Percentiles rank a stretch among this genome's conserved stretches.
These are phyloP conservation scores for Periplaneta americana DNA, from an alignment of 1,140 invertebrate genomes.

Conservation along the genomic window DNA sequence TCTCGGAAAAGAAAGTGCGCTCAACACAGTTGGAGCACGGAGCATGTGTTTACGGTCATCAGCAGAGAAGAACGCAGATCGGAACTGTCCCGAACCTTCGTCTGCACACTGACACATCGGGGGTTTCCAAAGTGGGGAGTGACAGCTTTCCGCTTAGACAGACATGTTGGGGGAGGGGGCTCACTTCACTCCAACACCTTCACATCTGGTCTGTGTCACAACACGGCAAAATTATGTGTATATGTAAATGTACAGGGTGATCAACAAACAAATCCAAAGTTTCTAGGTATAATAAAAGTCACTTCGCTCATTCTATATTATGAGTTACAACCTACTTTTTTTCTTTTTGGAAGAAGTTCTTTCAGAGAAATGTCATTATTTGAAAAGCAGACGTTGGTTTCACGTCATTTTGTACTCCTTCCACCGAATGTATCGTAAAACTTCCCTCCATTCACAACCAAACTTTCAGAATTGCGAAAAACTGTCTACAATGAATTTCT, in stretches of 20 bases:
- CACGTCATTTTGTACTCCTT: too few relatives aligned
- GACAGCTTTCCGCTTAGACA: not conserved
- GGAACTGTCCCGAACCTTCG: not conserved
- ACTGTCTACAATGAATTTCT: too few relatives aligned
- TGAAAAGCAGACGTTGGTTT: too few relatives aligned
- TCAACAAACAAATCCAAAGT: not conserved
- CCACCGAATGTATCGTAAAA: too few relatives aligned
- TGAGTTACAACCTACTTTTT: too few relatives aligned
- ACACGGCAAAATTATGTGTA: not conserved
- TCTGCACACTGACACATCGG: not conserved
- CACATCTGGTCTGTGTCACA: not conserved
- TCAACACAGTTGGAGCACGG: not conserved
- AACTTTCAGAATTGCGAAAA: too few relatives aligned
- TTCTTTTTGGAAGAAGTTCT: too few relatives aligned
- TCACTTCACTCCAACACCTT: not conserved
- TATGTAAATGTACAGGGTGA: not conserved
- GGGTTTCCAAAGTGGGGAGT: too few relatives aligned
- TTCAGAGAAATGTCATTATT: too few relatives aligned
- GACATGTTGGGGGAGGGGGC: not conserved
- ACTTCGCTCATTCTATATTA: too few relatives aligned
- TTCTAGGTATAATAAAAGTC: not conserved
- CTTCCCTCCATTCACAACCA: too few relatives aligned
- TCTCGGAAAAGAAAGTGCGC: not conserved
- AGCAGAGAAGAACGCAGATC: not conserved
- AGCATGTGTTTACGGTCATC: not conserved